Percentiles rank a stretch among this genome's conserved stretches.
These are phyloP conservation scores for Listrodromus nycthemerus DNA, from an alignment of 2,888 invertebrate genomes.

Conservation along the genomic window DNA sequence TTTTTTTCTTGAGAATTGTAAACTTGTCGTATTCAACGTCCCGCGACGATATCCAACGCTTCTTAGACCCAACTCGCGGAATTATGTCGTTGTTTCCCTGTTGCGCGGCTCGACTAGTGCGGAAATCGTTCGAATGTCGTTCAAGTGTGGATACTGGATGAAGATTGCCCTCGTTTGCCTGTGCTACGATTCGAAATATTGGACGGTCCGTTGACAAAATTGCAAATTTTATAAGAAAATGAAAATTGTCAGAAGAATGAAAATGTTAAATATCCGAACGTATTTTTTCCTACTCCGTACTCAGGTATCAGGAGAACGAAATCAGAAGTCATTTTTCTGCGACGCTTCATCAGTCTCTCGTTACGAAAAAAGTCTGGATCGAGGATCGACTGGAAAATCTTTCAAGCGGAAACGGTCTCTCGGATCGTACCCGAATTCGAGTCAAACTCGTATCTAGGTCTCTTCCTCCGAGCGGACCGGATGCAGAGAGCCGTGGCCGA, in stretches of 20 bases:
- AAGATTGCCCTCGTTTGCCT: not conserved
- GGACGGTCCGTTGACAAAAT: too few relatives aligned
- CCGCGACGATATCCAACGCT: conserved; percentile 46
- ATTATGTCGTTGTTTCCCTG: not conserved
- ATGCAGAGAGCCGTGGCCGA: conserved; percentile 26
- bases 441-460: not conserved
- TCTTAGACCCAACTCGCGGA: not conserved
- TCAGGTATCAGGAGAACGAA: too few relatives aligned
- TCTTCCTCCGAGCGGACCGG: not conserved
- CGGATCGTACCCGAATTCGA: not conserved
- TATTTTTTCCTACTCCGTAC: too few relatives aligned
- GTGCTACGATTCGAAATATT: too few relatives aligned
- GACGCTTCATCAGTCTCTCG: too few relatives aligned
- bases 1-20: conserved; percentile 38
- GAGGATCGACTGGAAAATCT: not conserved
- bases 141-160: not conserved
- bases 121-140: not conserved
- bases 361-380: too few relatives aligned
- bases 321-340: too few relatives aligned
- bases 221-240: too few relatives aligned
- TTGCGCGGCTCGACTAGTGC: not conserved
- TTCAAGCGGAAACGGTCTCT: not conserved
- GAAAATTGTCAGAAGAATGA: too few relatives aligned
- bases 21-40: conserved; percentile 55
- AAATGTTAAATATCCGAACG: too few relatives aligned